phyloP scores from a whole-genome alignment of 2,113 vertebrate genomes.

The Caranx melampygus region DNA sequence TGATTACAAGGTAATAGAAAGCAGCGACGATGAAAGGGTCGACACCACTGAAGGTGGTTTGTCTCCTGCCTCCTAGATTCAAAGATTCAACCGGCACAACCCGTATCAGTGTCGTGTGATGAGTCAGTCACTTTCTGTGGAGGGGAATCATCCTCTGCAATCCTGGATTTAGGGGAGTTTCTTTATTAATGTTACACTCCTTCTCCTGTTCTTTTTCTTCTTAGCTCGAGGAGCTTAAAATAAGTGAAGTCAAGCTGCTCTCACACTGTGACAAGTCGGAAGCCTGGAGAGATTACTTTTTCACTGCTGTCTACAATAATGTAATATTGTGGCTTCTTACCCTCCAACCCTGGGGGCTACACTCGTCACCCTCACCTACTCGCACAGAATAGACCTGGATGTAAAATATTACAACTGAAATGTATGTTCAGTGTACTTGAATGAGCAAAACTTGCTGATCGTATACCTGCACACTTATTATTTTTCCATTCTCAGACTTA shows the following conservation, averaged over 20 bases:
- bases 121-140: constrained; percentile 23
- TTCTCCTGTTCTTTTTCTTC: constrained; percentile 29
- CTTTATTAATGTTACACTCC: constrained; percentile 51
- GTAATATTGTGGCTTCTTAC: constrained; percentile 46
- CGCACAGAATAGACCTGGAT: constrained; percentile 15
- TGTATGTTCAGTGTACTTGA: neutral
- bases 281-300: constrained; percentile 54
- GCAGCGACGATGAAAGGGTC: constrained; percentile 4
- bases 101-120: neutral
- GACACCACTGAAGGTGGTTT: constrained; percentile 1
- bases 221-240: constrained; percentile 50
- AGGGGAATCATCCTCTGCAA: constrained; percentile 32
- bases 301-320: constrained; percentile 45
- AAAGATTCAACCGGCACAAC: constrained; percentile 10
- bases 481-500: neutral
- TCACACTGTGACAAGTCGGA: constrained; percentile 47
- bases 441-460: neutral
- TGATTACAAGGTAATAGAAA: constrained; percentile 39
- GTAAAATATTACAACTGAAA: constrained; percentile 1
- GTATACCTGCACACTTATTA: neutral
- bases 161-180: constrained; percentile 35
- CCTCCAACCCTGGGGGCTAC: constrained; percentile 37
- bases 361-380: constrained; percentile 46
- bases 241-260: constrained; percentile 31
- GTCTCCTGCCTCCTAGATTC: neutral